Percentiles rank a stretch among this genome's conserved stretches.
These are phyloP conservation scores for Drosophila sucinea DNA, from an alignment of 1,140 invertebrate species.

Conservation along the genomic window DNA sequence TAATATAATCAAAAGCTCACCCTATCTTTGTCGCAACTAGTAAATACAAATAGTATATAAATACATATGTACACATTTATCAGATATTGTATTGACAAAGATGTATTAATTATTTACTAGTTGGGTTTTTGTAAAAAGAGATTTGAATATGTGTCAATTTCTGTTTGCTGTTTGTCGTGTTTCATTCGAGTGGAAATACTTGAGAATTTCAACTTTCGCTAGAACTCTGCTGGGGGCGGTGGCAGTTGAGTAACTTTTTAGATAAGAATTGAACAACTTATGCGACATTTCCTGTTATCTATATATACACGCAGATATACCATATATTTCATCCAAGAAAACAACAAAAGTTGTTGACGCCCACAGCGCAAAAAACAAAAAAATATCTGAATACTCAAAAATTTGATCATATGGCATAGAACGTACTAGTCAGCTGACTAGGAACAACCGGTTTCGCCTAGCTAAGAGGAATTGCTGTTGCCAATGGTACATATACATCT, in stretches of 20 bases:
- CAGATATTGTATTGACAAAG: slow-evolving; percentile 49
- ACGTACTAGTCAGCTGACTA: slow-evolving; percentile 62
- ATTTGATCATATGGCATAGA: slow-evolving; percentile 70
- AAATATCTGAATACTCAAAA: slow-evolving; percentile 36
- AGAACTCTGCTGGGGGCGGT: slow-evolving; percentile 38
- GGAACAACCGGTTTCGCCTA: slow-evolving; percentile 56
- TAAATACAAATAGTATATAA: slow-evolving; percentile 7
- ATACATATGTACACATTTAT: slow-evolving; percentile 38
- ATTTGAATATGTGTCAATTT: slow-evolving; percentile 45
- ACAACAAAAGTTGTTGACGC: slow-evolving; percentile 36
- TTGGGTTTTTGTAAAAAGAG: slow-evolving; percentile 10
- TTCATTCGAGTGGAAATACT: slow-evolving; percentile 39
- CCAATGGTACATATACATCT: slow-evolving; percentile 50
- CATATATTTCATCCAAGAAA: slow-evolving; percentile 19
- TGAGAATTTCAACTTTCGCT: slow-evolving; percentile 19
- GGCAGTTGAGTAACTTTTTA: background rate
- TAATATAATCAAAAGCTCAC: slow-evolving; percentile 1
- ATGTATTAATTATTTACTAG: slow-evolving; percentile 25
- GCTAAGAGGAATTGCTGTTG: slow-evolving; percentile 56
- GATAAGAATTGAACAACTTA: slow-evolving; percentile 7
- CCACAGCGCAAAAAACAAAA: slow-evolving; percentile 16
- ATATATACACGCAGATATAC: background rate
- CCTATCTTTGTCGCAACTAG: background rate
- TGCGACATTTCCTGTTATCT: slow-evolving; percentile 52
- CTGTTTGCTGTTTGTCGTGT: slow-evolving; percentile 43